phyloP scores from a whole-genome alignment of 2,888 invertebrate genomes.

The Platypus cylindrus region DNA sequence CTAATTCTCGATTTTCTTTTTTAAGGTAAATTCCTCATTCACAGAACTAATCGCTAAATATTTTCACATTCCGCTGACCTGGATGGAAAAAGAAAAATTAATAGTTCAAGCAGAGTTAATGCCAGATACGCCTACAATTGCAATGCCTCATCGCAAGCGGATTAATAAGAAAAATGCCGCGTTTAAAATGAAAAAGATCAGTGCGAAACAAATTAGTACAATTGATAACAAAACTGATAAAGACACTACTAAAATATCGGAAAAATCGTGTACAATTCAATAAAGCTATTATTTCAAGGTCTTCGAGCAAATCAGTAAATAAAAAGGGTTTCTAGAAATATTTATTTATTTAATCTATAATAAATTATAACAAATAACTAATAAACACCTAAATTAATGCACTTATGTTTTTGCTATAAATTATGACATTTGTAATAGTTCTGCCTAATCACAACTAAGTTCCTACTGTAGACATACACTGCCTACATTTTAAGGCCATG shows the following conservation, averaged over 20 bases:
- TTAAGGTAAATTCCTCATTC: constrained; percentile 51
- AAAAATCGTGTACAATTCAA: constrained; percentile 7
- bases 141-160: too few species aligned
- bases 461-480: too few species aligned
- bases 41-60: constrained; percentile 58
- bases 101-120: constrained; percentile 53
- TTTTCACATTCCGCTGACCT: constrained; percentile 49
- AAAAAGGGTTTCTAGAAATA: too few species aligned
- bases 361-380: too few species aligned
- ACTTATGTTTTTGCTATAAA: too few species aligned
- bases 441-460: too few species aligned
- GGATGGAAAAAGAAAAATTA: constrained; percentile 51
- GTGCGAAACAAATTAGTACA: too few species aligned
- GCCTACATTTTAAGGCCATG: too few species aligned
- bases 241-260: background rate
- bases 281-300: constrained; percentile 2
- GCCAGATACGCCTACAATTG: constrained; percentile 18
- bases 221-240: constrained; percentile 3
- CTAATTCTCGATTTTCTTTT: constrained; percentile 9
- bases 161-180: background rate
- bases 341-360: too few species aligned
- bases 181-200: background rate
- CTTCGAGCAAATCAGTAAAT: too few species aligned
- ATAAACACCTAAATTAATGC: too few species aligned
- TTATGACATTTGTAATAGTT: too few species aligned